Base-by-base conservation (phyloP, 2,888 invertebrate species). In the Cheilosia vernalis region DNA sequence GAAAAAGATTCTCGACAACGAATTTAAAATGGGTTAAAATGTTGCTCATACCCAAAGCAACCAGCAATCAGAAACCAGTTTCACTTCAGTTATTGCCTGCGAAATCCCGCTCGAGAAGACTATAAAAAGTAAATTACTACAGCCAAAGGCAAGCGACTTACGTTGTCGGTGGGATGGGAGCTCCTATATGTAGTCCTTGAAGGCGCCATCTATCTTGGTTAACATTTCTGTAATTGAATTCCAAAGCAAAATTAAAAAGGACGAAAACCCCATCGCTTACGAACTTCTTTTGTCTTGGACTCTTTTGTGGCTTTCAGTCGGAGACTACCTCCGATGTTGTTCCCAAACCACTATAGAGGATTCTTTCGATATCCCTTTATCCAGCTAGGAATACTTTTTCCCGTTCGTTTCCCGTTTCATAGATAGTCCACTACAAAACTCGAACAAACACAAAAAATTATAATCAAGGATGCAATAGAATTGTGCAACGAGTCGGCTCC, bases 171-270 rank as follows among this genome's bases (percentile, higher is more conserved):
- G 7, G 47, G 6, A n/a, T 42, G 7, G 47, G 6, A n/a, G n/a
- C n/a, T n/a, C 2, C 17, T 19, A 13, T 19, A 13, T 49, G 2
- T 19, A 30, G 49, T 42, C 21, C 37, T 37, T 77, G 30, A 56
- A 70, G 37, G n/a, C 40, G 47, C 53, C 24, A 76, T 37, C 24
- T 56, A 76, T 76, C 69, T 53, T 42, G 42, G 63, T 44, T 60
- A 66, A 69, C 69, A 80, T 76, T 51, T 80, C 70, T 76, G 63
- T 76, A 85, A 85, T 85, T 85, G 76, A 70, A 85, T 80, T 85
- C 73, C 64, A 19, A 74, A 9, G 51, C 7, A 40, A n/a, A 61
- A 58, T 33, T 51, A 27, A 49, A 53, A 56, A 69, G 47, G n/a
- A 67, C 27, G 19, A 53, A 37, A 4, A 37, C 37, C 33, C 42